A percentile compares a stretch with the other conserved stretches of the same genome.
phyloP scores from a whole-genome alignment of 1,140 invertebrate genomes.

The Drosophila bipectinata region DNA sequence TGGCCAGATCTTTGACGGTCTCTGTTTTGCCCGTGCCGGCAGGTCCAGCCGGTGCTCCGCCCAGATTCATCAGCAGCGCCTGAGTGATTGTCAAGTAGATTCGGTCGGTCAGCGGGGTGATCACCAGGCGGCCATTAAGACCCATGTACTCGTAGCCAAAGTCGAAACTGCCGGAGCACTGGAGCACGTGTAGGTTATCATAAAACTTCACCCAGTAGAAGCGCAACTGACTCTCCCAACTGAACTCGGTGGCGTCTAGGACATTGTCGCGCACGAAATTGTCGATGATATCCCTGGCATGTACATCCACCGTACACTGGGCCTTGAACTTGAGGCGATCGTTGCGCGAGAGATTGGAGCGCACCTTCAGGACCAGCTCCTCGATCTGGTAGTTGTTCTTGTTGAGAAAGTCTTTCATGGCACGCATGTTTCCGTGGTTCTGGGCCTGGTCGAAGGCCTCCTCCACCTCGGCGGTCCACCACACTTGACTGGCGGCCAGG shows the following conservation, averaged over 20 bases:
- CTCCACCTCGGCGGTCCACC: constrained; percentile 97
- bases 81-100: constrained; percentile 97
- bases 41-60: constrained; percentile 92
- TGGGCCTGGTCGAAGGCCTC: constrained; percentile 92
- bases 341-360: constrained; percentile 88
- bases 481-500: constrained; percentile 93
- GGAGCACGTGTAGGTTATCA: constrained; percentile 92
- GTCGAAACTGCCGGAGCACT: constrained; percentile 93
- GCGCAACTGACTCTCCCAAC: constrained; percentile 96
- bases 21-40: constrained; percentile 95
- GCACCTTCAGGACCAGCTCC: constrained; percentile 89
- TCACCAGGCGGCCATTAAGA: constrained; percentile 93
- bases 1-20: constrained; percentile 95
- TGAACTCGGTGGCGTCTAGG: constrained; percentile 92
- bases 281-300: constrained; percentile 95
- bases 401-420: constrained; percentile 95
- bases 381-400: constrained; percentile 93
- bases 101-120: constrained; percentile 95
- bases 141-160: constrained; percentile 98
- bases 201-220: constrained; percentile 95
- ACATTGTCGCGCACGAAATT: constrained; percentile 94
- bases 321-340: constrained; percentile 95
- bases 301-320: constrained; percentile 94
- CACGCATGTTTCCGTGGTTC: constrained; percentile 89
- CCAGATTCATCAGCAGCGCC: constrained; percentile 94